Evolutionary conservation across 2,113 vertebrate species (phyloP).

Genomic region (Dissostichus mawsoni): DNA sequence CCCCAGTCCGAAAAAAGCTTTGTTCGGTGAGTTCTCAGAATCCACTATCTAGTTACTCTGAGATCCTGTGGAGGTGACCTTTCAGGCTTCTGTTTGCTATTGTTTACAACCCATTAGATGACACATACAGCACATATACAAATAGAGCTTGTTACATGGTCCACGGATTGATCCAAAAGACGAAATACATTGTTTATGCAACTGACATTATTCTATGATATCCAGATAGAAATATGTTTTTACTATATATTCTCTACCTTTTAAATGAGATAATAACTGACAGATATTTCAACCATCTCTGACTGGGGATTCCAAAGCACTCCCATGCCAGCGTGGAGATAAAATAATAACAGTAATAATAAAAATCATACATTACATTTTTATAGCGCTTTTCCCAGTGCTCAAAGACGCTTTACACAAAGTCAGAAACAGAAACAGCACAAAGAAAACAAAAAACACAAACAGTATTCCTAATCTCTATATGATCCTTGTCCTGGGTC

Average conservation of each 20-base stretch:
- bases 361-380: no score
- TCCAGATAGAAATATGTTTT: background rate
- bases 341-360: no score
- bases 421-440: no score
- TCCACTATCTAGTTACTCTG: slow-evolving; percentile 1
- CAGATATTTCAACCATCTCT: background rate
- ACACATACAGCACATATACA: background rate
- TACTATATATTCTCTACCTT: background rate
- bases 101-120: background rate
- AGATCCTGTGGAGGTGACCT: background rate
- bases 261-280: background rate
- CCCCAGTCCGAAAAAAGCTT: slow-evolving; percentile 15
- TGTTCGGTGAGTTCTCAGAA: background rate
- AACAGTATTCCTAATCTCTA: no score
- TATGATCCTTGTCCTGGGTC: no score
- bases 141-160: background rate
- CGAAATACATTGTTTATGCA: background rate
- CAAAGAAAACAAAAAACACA: no score
- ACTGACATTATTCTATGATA: background rate
- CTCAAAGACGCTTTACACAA: no score
- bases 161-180: background rate
- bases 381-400: no score
- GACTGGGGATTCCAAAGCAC: no score
- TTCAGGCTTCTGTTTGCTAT: background rate
- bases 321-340: no score